Base-by-base conservation (phyloP, 2,113 vertebrate species). In the Perccottus glenii region DNA sequence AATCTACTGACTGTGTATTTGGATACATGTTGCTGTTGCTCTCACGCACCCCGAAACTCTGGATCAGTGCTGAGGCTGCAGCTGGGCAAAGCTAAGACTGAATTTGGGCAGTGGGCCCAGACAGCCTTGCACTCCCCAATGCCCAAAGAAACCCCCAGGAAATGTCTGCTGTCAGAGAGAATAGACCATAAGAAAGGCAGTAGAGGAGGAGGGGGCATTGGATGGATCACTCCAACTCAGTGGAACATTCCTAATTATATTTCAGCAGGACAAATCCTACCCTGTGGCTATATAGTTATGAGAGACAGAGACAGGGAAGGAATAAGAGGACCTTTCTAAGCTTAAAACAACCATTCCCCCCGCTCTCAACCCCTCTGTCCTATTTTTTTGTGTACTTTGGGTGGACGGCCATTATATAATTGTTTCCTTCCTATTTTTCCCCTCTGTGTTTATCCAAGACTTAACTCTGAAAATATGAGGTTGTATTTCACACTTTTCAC, bases 221-320 rank as follows among this genome's bases (percentile, higher is more conserved):
- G 74, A 78, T 61, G 78, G 76, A 78, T 87, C 76, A 67, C 69
- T 78, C 67, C 63, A 61, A 67, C 67, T 76, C 64, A 64, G 64
- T 82, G 82, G 89, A 89, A 87, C 84, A 88, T 90, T 89, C 77
- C 70, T 87, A 87, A 80, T 89, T 85, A 77, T 73, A 69, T 86
- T 87, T 83, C 78, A 84, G 83, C 61, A 56, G 85, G 77, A 83
- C 81, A 85, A 85, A 87, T 80, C 80, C 69, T 57, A 82, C 73
- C 82, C 85, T 85, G 65, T 82, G 78, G 73, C 67, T 64, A 63
- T 81, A 42, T 65, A 67, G 60, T 82, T 78, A 84, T 81, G 70
- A 86, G 80, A 70, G 61, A 63, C 51, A 9, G 56, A 67, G 78
- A 67, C 71, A 80, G n/a, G 43, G 61, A 70, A 73, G 67, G 71